phyloP scores from a whole-genome alignment of 2,113 vertebrate genomes.

The Callaeas wilsoni region DNA sequence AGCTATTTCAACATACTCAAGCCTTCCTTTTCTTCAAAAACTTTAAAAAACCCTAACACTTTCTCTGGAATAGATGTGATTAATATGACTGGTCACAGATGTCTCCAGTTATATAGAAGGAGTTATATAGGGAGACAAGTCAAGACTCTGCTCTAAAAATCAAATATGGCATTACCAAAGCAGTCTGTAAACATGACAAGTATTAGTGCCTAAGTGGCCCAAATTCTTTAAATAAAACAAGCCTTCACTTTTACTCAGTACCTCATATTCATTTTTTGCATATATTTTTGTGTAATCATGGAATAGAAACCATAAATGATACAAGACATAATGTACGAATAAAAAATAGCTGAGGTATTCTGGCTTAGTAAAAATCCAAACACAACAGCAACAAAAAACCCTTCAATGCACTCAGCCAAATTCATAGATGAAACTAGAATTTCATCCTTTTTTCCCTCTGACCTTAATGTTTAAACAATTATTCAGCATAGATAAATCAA shows the following conservation, averaged over 20 bases:
- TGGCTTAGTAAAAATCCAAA: neutral
- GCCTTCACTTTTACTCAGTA: neutral
- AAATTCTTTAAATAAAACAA: neutral
- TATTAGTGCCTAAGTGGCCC: neutral
- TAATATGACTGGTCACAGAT: neutral
- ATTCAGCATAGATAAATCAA: neutral
- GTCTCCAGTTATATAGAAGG: neutral
- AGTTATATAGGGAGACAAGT: neutral
- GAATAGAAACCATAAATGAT: neutral
- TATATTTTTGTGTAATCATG: neutral
- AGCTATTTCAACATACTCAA: neutral
- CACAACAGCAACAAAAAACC: neutral
- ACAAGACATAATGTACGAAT: neutral
- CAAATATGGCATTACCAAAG: neutral
- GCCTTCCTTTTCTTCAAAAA: neutral
- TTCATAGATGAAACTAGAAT: neutral
- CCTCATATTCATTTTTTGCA: neutral
- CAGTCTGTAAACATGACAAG: neutral
- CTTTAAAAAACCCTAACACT: fast-evolving
- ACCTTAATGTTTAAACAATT: neutral
- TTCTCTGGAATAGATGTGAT: neutral
- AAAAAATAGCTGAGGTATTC: neutral
- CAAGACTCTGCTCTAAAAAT: neutral
- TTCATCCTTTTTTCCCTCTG: neutral
- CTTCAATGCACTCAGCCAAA: neutral